Base-by-base conservation (phyloP, 2,888 invertebrate species). In the Chrysotoxum bicinctum region DNA sequence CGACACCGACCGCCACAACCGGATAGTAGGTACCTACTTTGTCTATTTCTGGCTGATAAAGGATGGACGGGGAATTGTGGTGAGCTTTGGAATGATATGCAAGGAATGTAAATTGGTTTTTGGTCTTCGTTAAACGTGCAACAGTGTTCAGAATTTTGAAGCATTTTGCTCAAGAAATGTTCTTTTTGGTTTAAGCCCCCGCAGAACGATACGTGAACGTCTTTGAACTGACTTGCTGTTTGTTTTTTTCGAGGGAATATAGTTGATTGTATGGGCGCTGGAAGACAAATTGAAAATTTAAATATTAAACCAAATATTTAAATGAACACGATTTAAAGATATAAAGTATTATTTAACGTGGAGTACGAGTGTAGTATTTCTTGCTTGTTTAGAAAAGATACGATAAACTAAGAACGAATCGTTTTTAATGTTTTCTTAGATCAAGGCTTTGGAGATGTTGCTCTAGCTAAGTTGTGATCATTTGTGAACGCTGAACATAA, bases 91-190 rank as follows among this genome's bases (percentile, higher is more conserved):
- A 45, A 32, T 37, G 66, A 45, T 75, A 80, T 84, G 76, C 76
- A 77, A 73, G 73, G 81, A 85, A 85, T 85, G 85, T 81, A 85
- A 81, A 85, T 85, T 85, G 81, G 81, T 85, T 85, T 66, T 77
- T 77, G 72, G 76, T 81, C 85, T 81, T 81, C 81, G 84, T 84
- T 84, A 81, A 81, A 60, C 72, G 81, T 85, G 85, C 85, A 85
- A 85, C 85, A 85, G 72, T 81, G 81, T 85, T 81, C n/a, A n/a
- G 85, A 81, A 76, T 85, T 75, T 50, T 37, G 73, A 77, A 58
- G 64, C 73, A 85, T 77, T 81, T 81, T 73, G 76, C 77, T 76
- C 19, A 48, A 73, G 62, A 81, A 69, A 72, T 50, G n/a, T 56
- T 80, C 45, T 73, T 68, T 56, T 68, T 56, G 26, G 16, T 43